phyloP scores from a whole-genome alignment of 2,113 vertebrate species.

The Epinephelus lanceolatus region DNA sequence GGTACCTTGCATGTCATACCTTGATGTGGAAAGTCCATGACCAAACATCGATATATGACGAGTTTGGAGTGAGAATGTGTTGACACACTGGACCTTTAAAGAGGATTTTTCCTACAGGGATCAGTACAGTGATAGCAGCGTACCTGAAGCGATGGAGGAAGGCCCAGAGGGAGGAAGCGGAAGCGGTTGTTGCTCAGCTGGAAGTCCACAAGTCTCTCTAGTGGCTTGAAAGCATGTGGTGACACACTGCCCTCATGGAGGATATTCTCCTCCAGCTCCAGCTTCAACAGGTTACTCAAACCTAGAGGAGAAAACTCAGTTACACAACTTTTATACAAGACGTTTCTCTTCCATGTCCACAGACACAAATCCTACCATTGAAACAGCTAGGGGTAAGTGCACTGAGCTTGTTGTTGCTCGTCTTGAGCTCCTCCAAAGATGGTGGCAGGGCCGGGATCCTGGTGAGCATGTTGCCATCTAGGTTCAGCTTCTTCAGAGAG shows the following conservation, averaged over 20 bases:
- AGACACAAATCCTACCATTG: constrained; percentile 68
- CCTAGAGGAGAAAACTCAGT: constrained; percentile 63
- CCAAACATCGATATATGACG: too few species aligned
- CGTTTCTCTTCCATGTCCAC: not conserved
- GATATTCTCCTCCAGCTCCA: constrained; percentile 83
- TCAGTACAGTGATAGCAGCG: not conserved
- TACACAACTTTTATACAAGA: not conserved
- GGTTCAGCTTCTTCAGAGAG: constrained; percentile 82
- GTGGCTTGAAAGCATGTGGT: constrained; percentile 77
- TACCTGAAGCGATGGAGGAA: constrained; percentile 86
- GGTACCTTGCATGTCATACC: too few species aligned
- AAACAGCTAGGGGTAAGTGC: constrained; percentile 79
- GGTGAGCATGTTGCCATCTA: constrained; percentile 83
- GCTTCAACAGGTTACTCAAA: constrained; percentile 80
- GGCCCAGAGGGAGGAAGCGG: constrained; percentile 75
- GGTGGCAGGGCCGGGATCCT: constrained; percentile 80
- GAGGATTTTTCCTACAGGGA: not conserved
- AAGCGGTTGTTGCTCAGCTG: constrained; percentile 84
- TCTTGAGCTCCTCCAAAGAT: constrained; percentile 85
- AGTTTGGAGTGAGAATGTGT: too few species aligned
- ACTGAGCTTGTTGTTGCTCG: constrained; percentile 83
- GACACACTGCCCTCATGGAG: constrained; percentile 81
- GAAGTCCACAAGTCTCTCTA: constrained; percentile 80
- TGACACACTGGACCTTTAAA: too few species aligned
- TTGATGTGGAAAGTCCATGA: too few species aligned